Base-by-base conservation (phyloP, 2,888 invertebrate genomes). In the Tachystola acroxantha region DNA sequence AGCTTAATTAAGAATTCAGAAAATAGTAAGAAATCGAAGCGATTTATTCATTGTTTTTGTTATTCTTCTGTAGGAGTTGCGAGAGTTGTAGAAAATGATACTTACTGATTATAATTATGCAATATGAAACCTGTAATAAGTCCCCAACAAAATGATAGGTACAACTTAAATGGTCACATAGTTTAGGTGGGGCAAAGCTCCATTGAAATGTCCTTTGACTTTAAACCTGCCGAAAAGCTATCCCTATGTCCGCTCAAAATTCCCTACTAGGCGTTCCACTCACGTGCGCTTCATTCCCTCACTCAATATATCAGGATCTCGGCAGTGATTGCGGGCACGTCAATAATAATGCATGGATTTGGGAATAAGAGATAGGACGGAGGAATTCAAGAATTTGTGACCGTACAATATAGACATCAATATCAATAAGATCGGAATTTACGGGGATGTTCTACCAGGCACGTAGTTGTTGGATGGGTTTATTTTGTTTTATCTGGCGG, bases 301-400 rank as follows among this genome's bases (percentile, higher is more conserved):
- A 50, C 60, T 58, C 64, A 53, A 65, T 64, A 66, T 60, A 66
- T 64, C 62, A 57, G 58, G 47, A 30, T 53, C 51, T 51, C 51
- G 49, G 59, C 61, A 51, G 70, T 71, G 74, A 74, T 73, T 71
- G 68, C 64, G 63, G 62, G 53, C 46, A 41, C 61, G 61, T 66
- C 62, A 62, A 62, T 69, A 66, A 67, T 65, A 70, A 70, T 67
- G 56, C 57, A 66, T 66, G 63, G 55, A 56, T 56, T 56, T 55
- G 57, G 52, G 53, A 57, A 59, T 57, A 59, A 56, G 55, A 57
- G 51, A 43, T 44, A 11, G 34, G 51, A 41, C 40, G 36, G 40
- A 42, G 36, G 39, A 36, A 40, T 39, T 33, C 39, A 37, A 41
- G 43, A 48, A 43, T 48, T 43, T 43, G 41, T 43, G 33, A 22